Evolutionary conservation across 2,113 vertebrate genomes (phyloP).

Genomic region (Pluvianellus socialis): DNA sequence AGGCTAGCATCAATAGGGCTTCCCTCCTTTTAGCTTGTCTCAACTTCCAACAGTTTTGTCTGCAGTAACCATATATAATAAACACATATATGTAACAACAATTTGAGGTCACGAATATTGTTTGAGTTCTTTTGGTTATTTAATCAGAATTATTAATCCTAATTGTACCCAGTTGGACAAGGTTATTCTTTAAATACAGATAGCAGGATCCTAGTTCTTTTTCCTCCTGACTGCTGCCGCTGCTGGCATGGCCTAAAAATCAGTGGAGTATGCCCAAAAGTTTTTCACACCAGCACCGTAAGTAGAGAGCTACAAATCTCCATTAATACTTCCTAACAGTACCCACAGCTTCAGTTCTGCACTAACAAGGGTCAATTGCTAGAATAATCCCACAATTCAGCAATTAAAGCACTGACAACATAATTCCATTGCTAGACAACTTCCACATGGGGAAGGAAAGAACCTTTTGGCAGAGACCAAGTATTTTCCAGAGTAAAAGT

Average conservation of each 20-base stretch:
- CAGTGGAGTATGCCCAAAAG: not conserved
- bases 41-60: not conserved
- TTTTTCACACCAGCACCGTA: not conserved
- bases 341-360: not conserved
- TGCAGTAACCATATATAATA: not conserved
- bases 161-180: not conserved
- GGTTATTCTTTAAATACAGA: not conserved
- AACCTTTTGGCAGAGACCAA: conserved; percentile 32
- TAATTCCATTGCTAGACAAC: conserved; percentile 33
- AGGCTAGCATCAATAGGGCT: not conserved
- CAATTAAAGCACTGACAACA: conserved; percentile 10
- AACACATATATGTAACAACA: not conserved
- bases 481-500: conserved; percentile 45
- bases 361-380: not conserved
- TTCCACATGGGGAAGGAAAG: conserved; percentile 42
- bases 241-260: not conserved
- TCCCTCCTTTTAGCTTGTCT: not conserved
- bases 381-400: not conserved
- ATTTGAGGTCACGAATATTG: not conserved
- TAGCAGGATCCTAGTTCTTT: not conserved
- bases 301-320: not conserved
- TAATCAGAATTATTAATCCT: not conserved
- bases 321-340: not conserved
- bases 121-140: not conserved
- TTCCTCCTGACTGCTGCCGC: not conserved